Conservation (phyloP, 2,888 invertebrate species). For the Sinopyrophorus schimmeli region DNA sequence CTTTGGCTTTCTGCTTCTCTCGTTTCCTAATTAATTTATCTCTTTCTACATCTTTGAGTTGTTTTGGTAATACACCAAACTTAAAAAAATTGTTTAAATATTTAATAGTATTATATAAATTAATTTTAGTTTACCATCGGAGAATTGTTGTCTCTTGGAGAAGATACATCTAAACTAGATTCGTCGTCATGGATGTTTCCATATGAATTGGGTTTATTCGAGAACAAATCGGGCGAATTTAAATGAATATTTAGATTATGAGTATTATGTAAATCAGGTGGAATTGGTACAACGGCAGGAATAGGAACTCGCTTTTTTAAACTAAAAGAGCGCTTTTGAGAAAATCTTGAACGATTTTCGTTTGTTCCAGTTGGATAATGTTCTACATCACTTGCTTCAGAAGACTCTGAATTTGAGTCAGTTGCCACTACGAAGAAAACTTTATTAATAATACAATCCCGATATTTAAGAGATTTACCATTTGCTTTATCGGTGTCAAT, state of each 20-base stretch:
- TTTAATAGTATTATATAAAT: conserved; percentile 16
- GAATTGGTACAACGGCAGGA: conserved; percentile 49
- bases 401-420: conserved; percentile 54
- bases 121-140: conserved; percentile 58
- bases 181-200: conserved; percentile 65
- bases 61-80: conserved; percentile 60
- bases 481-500: conserved; percentile 50
- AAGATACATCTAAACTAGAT: conserved; percentile 67
- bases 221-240: conserved; percentile 52
- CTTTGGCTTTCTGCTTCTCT: conserved; percentile 71
- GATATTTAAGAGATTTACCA: conserved; percentile 35
- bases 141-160: conserved; percentile 67
- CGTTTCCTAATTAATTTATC: conserved; percentile 66
- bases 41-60: conserved; percentile 58
- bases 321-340: conserved; percentile 55
- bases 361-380: conserved; percentile 46
- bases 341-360: conserved; percentile 49
- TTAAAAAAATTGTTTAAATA: conserved; percentile 42
- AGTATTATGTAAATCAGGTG: conserved; percentile 65
- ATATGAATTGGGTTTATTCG: conserved; percentile 55
- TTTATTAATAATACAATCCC: not conserved
- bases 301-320: conserved; percentile 52
- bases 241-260: conserved; percentile 52
- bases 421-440: conserved; percentile 50
- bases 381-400: conserved; percentile 51